Percentiles rank a stretch among this genome's conserved stretches.
These are phyloP conservation scores for Watsonalla binaria DNA, from an alignment of 2,888 invertebrate species.

Conservation along the genomic window DNA sequence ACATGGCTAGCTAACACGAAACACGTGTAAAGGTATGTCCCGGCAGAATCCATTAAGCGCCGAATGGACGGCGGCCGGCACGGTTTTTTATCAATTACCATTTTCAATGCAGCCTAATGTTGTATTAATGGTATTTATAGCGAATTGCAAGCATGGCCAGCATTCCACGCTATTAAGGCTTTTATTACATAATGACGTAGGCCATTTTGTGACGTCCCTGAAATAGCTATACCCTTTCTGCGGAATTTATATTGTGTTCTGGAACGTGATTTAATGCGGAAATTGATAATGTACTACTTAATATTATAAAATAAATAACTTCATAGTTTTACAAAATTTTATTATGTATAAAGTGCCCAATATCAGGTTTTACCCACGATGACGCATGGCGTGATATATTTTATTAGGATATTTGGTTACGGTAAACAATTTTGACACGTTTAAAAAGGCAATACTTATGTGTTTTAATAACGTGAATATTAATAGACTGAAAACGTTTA, in stretches of 20 bases:
- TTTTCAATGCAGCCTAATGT: conserved; percentile 22
- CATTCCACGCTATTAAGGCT: conserved; percentile 1
- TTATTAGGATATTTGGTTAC: too few species aligned
- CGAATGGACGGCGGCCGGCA: conserved; percentile 15
- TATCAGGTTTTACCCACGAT: not conserved
- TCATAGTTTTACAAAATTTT: not conserved
- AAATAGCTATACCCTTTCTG: not conserved
- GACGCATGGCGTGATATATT: too few species aligned
- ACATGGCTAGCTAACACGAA: not conserved
- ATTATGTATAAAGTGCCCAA: not conserved
- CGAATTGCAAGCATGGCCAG: conserved; percentile 7
- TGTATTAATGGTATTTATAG: conserved; percentile 15
- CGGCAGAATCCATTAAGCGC: conserved; percentile 28
- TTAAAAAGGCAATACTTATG: too few species aligned
- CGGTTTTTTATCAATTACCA: conserved; percentile 34
- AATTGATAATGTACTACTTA: not conserved
- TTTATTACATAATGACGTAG: conserved; percentile 1
- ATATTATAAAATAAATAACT: not conserved
- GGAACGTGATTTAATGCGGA: not conserved
- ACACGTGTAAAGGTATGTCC: conserved; percentile 30
- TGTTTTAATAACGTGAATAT: too few species aligned
- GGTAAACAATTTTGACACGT: too few species aligned
- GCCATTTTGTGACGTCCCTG: not conserved
- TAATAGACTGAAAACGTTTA: too few species aligned
- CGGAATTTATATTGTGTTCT: not conserved